Evolutionary conservation across 1,140 invertebrate species (phyloP), one percentile per base, ranked within the genome.

Genomic region (Drosophila asahinai): DNA sequence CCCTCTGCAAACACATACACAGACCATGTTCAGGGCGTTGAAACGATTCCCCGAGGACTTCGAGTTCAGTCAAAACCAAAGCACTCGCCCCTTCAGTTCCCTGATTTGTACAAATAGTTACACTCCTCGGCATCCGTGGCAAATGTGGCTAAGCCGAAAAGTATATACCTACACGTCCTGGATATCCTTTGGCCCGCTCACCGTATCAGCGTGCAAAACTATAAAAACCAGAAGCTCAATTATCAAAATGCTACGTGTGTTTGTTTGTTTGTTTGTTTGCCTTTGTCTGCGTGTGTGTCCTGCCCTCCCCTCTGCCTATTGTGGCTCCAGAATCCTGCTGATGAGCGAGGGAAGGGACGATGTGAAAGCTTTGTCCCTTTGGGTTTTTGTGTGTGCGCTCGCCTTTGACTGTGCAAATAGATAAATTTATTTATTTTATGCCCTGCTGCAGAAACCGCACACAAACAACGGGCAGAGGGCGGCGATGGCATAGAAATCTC

Each of bases 361-460:
- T 60, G 60, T 74, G 51, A 70, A 67, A 64, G 64, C 79, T 82
- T 80, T 86, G 81, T 86, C 80, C 83, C 86, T 78, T 89, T 78
- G 49, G 77, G 68, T 58, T 71, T 79, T 64, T 83, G 51, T 86
- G 59, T 82, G 67, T 78, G 67, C 71, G 84, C 61, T 71, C 84
- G 83, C 80, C 83, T 86, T 86, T 86, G 83, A 87, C 83, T 86
- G 83, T 80, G 80, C 83, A 89, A 84, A 89, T 89, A 84, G 84
- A 87, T 87, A 89, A 89, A 87, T 87, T 87, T 87, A 89, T 87
- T 84, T 87, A 87, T 87, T 87, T 87, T 84, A 87, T 87, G 77
- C 81, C 64, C 84, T 52, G 67, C 70, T 73, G 45, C 70, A 78
- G 64, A 77, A 78, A 65, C 82, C 74, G 63, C 75, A 79, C 68